Percentiles rank a stretch among this genome's conserved stretches.
phyloP scores from a whole-genome alignment of 2,888 invertebrate species.

The Chydorus sphaericus region DNA sequence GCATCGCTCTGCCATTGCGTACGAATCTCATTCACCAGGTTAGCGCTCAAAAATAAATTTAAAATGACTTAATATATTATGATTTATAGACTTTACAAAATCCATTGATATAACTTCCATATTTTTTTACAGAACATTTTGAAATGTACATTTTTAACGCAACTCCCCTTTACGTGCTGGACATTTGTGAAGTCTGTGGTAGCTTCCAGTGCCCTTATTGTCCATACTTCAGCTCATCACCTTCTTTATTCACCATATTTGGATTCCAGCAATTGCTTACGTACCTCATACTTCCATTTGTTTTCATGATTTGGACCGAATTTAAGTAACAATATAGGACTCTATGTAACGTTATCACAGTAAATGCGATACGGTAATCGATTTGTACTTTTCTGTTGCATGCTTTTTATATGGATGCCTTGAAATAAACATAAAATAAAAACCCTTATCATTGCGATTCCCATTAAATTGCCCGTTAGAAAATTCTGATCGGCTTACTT shows the following conservation, averaged over 20 bases:
- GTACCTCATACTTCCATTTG: not conserved
- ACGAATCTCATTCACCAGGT: constrained; percentile 40
- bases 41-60: constrained; percentile 14
- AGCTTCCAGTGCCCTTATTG: constrained; percentile 37
- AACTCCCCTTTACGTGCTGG: constrained; percentile 29
- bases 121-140: constrained; percentile 25
- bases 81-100: not conserved
- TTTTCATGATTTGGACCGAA: too few species aligned
- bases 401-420: too few species aligned
- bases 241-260: not conserved
- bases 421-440: too few species aligned
- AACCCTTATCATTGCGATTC: too few species aligned
- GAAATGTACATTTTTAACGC: constrained; percentile 26
- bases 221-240: constrained; percentile 26
- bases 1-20: constrained; percentile 36
- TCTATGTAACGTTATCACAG: too few species aligned
- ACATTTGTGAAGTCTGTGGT: constrained; percentile 35
- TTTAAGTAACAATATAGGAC: too few species aligned
- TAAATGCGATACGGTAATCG: too few species aligned
- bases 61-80: not conserved
- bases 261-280: too few species aligned
- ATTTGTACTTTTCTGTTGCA: too few species aligned
- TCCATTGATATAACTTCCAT: too few species aligned
- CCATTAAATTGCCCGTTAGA: too few species aligned
- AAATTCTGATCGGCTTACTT: too few species aligned